Conservation (phyloP, 2,113 vertebrate genomes). For the Neogobius melanostomus region DNA sequence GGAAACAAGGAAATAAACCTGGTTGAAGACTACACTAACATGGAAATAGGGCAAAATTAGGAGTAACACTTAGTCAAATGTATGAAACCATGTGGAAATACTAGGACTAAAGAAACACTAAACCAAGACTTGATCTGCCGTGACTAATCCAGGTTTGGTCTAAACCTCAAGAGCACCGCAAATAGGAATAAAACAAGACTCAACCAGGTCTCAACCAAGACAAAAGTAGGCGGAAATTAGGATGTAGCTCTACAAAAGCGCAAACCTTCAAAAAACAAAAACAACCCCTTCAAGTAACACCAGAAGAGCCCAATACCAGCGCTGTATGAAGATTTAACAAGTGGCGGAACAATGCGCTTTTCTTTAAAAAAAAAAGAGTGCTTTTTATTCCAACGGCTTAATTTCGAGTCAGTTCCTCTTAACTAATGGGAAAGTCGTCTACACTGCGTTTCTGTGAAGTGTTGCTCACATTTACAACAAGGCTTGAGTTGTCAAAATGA, state of each 20-base stretch:
- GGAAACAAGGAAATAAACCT: not conserved
- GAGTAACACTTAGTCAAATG: not conserved
- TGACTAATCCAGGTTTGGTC: too few relatives aligned
- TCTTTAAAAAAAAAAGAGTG: not conserved
- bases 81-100: too few relatives aligned
- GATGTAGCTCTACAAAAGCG: too few relatives aligned
- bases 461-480: constrained; percentile 3
- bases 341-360: not conserved
- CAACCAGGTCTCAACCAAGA: too few relatives aligned
- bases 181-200: too few relatives aligned
- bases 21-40: not conserved
- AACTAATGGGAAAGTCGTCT: not conserved
- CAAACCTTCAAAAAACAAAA: too few relatives aligned
- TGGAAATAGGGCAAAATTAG: not conserved
- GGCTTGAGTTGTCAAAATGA: constrained; percentile 10
- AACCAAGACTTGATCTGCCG: too few relatives aligned
- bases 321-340: not conserved
- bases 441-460: not conserved
- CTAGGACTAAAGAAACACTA: too few relatives aligned
- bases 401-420: not conserved
- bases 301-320: not conserved
- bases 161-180: too few relatives aligned
- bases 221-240: too few relatives aligned
- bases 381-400: not conserved
- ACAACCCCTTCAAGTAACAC: too few relatives aligned